Percentiles rank a stretch among this genome's conserved stretches.
Conservation (phyloP, 2,113 vertebrate species). For the Crocuta crocuta region DNA sequence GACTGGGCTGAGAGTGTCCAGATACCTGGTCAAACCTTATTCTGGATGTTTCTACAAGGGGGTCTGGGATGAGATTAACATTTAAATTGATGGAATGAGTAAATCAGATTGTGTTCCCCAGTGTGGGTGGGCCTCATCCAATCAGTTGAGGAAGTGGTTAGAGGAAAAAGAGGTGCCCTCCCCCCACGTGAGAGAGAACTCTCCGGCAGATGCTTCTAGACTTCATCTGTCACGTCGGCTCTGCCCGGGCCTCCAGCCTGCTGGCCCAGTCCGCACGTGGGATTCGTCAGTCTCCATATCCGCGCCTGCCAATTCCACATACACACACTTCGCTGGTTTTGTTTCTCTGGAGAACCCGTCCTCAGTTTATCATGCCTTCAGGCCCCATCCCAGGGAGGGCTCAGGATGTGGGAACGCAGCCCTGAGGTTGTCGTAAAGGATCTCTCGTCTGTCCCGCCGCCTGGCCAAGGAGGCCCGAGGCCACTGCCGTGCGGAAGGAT, state of each 20-base stretch:
- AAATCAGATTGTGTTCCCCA: neutral
- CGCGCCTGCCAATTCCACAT: too few species aligned
- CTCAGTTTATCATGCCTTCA: neutral
- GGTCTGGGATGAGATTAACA: neutral
- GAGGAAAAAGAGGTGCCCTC: accelerated
- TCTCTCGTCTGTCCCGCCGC: accelerated
- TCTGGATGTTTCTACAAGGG: neutral
- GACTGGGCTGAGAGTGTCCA: neutral
- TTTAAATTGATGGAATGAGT: neutral
- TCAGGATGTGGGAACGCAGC: accelerated
- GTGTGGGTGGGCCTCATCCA: neutral
- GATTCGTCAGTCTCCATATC: accelerated
- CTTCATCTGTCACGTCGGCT: accelerated
- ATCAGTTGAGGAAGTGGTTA: neutral
- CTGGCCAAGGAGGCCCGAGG: accelerated
- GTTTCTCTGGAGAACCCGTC: neutral
- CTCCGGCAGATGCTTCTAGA: neutral
- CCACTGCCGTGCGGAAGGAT: accelerated
- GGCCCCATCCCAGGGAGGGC: neutral
- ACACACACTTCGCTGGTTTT: accelerated
- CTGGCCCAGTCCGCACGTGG: accelerated
- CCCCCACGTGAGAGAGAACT: accelerated
- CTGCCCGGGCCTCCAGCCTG: neutral
- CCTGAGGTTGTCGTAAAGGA: accelerated
- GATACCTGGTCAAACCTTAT: too few species aligned